These are phyloP conservation scores for Ylistrum balloti DNA, from an alignment of 1,140 invertebrate species.

Conservation along the genomic window DNA sequence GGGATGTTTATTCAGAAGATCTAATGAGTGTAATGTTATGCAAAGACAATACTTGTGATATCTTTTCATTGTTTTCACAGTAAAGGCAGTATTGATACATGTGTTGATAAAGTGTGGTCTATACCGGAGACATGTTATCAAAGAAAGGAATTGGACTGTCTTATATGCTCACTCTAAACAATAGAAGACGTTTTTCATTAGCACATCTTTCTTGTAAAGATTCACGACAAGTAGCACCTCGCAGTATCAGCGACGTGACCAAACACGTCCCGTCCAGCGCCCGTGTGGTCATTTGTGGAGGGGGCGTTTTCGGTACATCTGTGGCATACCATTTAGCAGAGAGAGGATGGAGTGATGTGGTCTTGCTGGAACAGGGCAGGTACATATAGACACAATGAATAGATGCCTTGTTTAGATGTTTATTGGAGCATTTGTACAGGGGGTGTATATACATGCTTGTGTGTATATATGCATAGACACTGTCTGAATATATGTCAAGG, in stretches of 20 bases:
- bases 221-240: neutral
- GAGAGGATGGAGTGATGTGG: conserved; percentile 91
- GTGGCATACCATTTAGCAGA: conserved; percentile 96
- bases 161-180: neutral
- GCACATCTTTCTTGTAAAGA: neutral
- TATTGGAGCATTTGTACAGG: too few relatives aligned
- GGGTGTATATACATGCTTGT: too few relatives aligned
- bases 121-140: neutral
- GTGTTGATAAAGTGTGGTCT: too few relatives aligned
- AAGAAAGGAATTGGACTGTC: neutral
- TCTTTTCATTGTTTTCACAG: too few relatives aligned
- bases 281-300: conserved; percentile 94
- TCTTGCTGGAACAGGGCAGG: conserved; percentile 92
- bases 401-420: too few relatives aligned
- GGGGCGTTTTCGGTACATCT: conserved; percentile 96
- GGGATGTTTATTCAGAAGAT: too few relatives aligned
- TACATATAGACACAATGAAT: too few relatives aligned
- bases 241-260: neutral
- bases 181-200: neutral
- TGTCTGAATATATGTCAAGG: too few relatives aligned
- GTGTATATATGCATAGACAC: too few relatives aligned
- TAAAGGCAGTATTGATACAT: too few relatives aligned
- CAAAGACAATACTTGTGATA: too few relatives aligned
- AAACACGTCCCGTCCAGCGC: conserved; percentile 77
- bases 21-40: too few relatives aligned